These are phyloP conservation scores for Hypolimnas misippus DNA, from an alignment of 2,888 invertebrate species.

Conservation along the genomic window DNA sequence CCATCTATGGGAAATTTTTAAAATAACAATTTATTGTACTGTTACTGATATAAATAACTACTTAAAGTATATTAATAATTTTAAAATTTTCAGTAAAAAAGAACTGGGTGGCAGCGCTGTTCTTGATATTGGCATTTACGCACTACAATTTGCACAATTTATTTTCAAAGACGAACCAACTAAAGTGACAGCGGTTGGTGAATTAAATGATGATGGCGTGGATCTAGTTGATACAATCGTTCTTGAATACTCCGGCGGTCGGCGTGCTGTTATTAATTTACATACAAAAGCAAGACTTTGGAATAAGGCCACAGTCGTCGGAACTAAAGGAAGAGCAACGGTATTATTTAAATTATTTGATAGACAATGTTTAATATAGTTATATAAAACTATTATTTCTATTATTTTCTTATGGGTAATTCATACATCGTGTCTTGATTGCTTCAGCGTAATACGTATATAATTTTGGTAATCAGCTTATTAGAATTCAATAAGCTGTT, in stretches of 20 bases:
- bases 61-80: no score
- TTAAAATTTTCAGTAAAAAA: constrained; percentile 77
- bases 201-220: constrained; percentile 87
- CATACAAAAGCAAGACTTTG: constrained; percentile 77
- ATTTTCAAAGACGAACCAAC: constrained; percentile 88
- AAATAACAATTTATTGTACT: no score
- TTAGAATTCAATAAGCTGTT: no score
- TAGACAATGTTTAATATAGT: no score
- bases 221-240: constrained; percentile 86
- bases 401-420: no score
- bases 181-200: constrained; percentile 87
- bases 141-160: constrained; percentile 88
- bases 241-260: constrained; percentile 85
- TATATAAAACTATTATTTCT: no score
- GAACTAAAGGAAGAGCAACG: constrained; percentile 86
- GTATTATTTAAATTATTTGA: no score
- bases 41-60: no score
- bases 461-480: no score
- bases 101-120: constrained; percentile 91
- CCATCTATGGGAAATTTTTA: no score
- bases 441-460: neutral
- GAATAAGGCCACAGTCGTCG: constrained; percentile 86
- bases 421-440: no score
- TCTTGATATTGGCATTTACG: constrained; percentile 91
- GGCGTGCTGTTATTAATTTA: constrained; percentile 85